Evolutionary conservation across 2,888 invertebrate species (phyloP).

Genomic region (Apotomis capreana): DNA sequence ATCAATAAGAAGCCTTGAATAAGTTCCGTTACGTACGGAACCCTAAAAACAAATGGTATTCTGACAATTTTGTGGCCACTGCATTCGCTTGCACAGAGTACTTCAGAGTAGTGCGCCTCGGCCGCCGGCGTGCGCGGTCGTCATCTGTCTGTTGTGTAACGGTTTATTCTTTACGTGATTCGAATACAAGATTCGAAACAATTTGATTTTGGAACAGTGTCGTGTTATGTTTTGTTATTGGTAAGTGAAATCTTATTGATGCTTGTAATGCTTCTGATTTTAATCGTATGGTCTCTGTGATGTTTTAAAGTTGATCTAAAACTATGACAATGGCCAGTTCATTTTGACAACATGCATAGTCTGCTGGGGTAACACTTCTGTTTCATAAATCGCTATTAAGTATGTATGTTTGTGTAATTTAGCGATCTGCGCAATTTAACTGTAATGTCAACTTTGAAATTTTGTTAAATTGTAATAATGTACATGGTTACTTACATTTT

Average conservation of each 20-base stretch:
- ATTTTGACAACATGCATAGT: no score
- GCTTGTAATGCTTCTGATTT: no score
- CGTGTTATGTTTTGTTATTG: slow-evolving; percentile 34
- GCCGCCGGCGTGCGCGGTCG: slow-evolving; percentile 22
- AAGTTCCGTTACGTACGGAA: no score
- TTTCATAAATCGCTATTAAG: no score
- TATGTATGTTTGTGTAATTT: no score
- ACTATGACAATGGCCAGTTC: no score
- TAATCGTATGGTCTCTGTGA: not conserved
- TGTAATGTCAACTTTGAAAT: no score
- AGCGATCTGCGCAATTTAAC: no score
- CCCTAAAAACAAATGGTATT: slow-evolving; percentile 18
- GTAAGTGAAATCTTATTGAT: slow-evolving; percentile 18
- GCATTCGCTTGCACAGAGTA: slow-evolving; percentile 19
- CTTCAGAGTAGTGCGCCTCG: slow-evolving; percentile 11
- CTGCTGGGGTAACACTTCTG: no score
- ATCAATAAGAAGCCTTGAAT: no score
- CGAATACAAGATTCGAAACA: not conserved
- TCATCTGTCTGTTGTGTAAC: slow-evolving; percentile 15
- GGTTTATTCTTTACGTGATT: slow-evolving; percentile 29
- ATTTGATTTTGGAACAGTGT: slow-evolving; percentile 29
- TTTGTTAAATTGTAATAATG: no score
- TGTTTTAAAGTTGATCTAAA: not conserved
- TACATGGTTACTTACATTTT: no score
- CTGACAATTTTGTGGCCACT: slow-evolving; percentile 15